Base-by-base conservation (phyloP, 1,140 invertebrate genomes). In the Eueides isabella region DNA sequence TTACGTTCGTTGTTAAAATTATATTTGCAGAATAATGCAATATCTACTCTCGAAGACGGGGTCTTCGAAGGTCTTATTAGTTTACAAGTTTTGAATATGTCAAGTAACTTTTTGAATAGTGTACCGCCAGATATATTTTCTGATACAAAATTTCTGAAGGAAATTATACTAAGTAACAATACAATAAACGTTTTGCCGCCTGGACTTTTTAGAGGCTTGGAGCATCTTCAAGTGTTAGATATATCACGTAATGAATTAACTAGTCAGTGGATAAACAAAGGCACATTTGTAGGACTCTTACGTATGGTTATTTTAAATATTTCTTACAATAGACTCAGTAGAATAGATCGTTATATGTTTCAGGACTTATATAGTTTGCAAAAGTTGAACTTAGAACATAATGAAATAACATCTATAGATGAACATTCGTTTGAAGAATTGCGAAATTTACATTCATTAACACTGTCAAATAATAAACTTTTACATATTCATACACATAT, bases 161-260 rank as follows among this genome's bases (percentile, higher is more conserved):
- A 96, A 82, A 93, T 98, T 55, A 94, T 97, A 80, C 90, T 98
- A 12, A 96, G 96, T 81, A 98, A 98, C 83, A 98, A 98, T 87
- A 96, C 96, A 2, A 90, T 98, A 70, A 95, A 95, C 79, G 95
- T 96, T 5, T 91, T 98, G 19, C 96, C 96, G 5, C 96, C 96
- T 1, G 96, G 96, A 2, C 83, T 98, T 16, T 94, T 98, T 76
- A 95, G 96, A 77, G 95, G 95, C 16, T 94, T 98, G 72, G 95
- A 96, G 74, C 95, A 97, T 80, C 92, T 98, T 29, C 95, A 96
- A 87, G 94, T 95, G 19, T 92, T 98, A 38, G 97, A 98, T 89
- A 90, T 98, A 33, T 96, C 96, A 19, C 86, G 93, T 74, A 98
- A 98, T 87, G 94, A 96, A 80, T 88, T 98, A n/a, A 96, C 96